A percentile compares a stretch with the other conserved stretches of the same genome.
These are phyloP conservation scores for Atherinosoma microstoma DNA, from an alignment of 2,797 vertebrate genomes.

Conservation along the genomic window DNA sequence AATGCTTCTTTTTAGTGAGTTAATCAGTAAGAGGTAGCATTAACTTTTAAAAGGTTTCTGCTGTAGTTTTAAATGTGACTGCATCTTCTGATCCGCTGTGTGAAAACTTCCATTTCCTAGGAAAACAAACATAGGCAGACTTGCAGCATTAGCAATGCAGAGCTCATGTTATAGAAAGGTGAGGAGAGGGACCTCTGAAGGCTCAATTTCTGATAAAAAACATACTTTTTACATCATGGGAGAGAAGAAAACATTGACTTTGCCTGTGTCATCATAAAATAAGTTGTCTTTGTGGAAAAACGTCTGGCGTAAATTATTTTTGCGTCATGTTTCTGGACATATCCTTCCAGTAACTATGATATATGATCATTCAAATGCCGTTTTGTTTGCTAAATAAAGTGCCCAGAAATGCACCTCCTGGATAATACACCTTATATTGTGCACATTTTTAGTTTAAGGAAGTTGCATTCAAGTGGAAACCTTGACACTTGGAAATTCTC, in stretches of 20 bases:
- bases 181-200: not conserved
- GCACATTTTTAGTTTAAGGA: slow-evolving; percentile 13
- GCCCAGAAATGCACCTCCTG: not conserved
- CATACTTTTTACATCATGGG: not conserved
- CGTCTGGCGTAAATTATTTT: not conserved
- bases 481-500: slow-evolving; percentile 22
- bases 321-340: not conserved
- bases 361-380: too few species aligned
- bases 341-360: not conserved
- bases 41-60: not conserved
- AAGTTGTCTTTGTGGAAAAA: not conserved
- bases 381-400: too few species aligned
- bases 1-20: not conserved
- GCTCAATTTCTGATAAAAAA: not conserved
- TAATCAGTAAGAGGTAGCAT: not conserved
- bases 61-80: not conserved
- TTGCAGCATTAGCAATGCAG: not conserved
- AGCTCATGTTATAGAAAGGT: slow-evolving; percentile 5
- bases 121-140: not conserved
- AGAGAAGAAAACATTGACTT: not conserved
- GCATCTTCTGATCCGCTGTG: not conserved
- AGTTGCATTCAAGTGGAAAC: slow-evolving; percentile 23
- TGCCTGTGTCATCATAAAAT: not conserved
- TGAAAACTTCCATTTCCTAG: not conserved
- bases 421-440: not conserved